Percentiles rank a stretch among this genome's conserved stretches.
phyloP scores from a whole-genome alignment of 2,888 invertebrate genomes.

The Troglohyphantes excavatus region DNA sequence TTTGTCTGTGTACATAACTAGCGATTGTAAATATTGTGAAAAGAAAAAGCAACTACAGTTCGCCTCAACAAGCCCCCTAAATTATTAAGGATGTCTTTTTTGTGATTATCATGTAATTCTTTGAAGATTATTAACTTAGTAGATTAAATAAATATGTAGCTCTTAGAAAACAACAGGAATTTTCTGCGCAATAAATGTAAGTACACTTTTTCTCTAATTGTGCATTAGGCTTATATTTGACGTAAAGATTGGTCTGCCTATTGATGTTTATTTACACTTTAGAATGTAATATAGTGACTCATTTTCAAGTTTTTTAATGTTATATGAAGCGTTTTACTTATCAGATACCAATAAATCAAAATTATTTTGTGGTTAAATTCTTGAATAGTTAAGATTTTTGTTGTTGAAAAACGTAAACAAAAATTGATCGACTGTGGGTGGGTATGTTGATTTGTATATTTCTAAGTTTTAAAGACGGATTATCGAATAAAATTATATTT shows the following conservation, averaged over 20 bases:
- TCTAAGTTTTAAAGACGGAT: neutral
- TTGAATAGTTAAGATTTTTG: neutral
- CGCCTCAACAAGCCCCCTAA: constrained; percentile 3
- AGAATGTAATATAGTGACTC: neutral
- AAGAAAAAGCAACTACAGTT: constrained; percentile 34
- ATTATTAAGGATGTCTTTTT: constrained; percentile 28
- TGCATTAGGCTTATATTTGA: constrained; percentile 74
- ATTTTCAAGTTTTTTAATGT: neutral
- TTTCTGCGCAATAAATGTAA: constrained; percentile 76
- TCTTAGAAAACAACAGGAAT: constrained; percentile 48
- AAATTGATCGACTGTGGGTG: neutral
- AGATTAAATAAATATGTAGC: constrained; percentile 72
- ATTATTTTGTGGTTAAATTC: neutral
- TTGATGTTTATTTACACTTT: constrained; percentile 57
- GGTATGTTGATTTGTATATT: neutral
- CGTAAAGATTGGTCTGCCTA: constrained; percentile 54
- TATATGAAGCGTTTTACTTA: neutral
- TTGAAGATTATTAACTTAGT: constrained; percentile 7
- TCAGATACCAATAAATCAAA: neutral
- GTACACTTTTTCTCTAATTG: constrained; percentile 39
- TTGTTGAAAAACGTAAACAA: constrained; percentile 56
- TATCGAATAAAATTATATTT: neutral
- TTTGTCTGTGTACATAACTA: constrained; percentile 16
- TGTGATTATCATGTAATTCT: constrained; percentile 66
- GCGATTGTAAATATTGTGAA: constrained; percentile 53